These are phyloP conservation scores for Lepilemur septentrionalis DNA, from an alignment of 2,797 vertebrate genomes.

Conservation along the genomic window DNA sequence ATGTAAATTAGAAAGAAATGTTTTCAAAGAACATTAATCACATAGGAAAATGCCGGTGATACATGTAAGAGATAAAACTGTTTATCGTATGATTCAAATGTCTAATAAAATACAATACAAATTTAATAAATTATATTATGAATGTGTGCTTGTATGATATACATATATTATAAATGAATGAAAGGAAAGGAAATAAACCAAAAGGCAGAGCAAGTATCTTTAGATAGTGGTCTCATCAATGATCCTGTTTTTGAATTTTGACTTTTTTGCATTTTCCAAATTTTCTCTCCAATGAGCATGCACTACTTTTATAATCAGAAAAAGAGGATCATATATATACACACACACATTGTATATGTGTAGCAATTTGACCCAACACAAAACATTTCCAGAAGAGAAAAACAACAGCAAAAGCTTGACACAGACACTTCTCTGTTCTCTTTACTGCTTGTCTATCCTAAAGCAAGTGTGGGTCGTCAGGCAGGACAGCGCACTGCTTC, in stretches of 20 bases:
- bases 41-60: neutral
- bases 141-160: neutral
- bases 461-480: neutral
- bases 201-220: neutral
- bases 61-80: neutral
- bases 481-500: no score
- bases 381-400: neutral
- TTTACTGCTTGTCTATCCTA: neutral
- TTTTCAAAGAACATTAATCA: neutral
- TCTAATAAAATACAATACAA: neutral
- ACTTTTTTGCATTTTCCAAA: neutral
- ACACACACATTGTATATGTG: neutral
- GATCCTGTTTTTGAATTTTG: neutral
- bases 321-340: neutral
- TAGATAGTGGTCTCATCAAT: neutral
- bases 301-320: neutral
- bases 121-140: neutral
- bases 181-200: neutral
- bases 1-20: neutral
- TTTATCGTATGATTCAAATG: neutral
- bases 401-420: neutral
- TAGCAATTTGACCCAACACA: neutral
- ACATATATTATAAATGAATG: neutral
- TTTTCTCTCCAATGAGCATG: neutral
- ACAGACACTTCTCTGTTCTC: neutral